A percentile compares a stretch with the other conserved stretches of the same genome.
Evolutionary conservation across 2,888 invertebrate species (phyloP).

Genomic region (Agonum fuliginosum): DNA sequence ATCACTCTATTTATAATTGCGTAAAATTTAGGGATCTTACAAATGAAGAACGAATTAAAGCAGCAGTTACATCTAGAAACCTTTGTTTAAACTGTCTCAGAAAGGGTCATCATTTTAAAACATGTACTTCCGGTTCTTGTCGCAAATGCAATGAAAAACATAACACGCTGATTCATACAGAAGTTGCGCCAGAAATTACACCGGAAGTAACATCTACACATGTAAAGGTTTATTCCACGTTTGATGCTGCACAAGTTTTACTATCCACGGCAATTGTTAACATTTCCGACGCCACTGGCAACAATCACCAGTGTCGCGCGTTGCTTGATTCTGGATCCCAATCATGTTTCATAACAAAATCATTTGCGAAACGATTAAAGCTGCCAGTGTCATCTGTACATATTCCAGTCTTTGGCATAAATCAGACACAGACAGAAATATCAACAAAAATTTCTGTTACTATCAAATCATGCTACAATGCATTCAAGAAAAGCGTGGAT

Average conservation of each 20-base stretch:
- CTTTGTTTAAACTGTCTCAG: too few relatives aligned
- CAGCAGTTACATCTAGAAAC: too few relatives aligned
- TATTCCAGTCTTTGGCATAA: conserved; percentile 41
- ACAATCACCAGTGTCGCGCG: conserved; percentile 24
- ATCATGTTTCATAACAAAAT: conserved; percentile 40
- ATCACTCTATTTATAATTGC: conserved; percentile 14
- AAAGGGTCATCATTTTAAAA: too few relatives aligned
- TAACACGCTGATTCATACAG: too few relatives aligned
- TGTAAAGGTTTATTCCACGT: too few relatives aligned
- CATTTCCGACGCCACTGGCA: conserved; percentile 12
- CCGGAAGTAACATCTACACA: too few relatives aligned
- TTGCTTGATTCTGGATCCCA: conserved; percentile 52
- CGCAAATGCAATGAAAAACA: too few relatives aligned
- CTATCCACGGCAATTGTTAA: conserved; percentile 45
- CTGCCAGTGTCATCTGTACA: conserved; percentile 1
- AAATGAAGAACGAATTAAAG: not conserved
- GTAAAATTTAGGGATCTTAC: not conserved
- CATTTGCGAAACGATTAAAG: conserved; percentile 10
- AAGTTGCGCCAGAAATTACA: too few relatives aligned
- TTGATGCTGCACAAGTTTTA: conserved; percentile 28
- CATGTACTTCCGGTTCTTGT: too few relatives aligned
- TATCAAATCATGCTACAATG: conserved; percentile 47
- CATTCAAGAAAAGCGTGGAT: not conserved
- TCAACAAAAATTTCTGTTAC: not conserved
- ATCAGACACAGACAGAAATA: not conserved